Evolutionary conservation across 2,113 vertebrate species (phyloP).

Genomic region (Lichenostomus cassidix): DNA sequence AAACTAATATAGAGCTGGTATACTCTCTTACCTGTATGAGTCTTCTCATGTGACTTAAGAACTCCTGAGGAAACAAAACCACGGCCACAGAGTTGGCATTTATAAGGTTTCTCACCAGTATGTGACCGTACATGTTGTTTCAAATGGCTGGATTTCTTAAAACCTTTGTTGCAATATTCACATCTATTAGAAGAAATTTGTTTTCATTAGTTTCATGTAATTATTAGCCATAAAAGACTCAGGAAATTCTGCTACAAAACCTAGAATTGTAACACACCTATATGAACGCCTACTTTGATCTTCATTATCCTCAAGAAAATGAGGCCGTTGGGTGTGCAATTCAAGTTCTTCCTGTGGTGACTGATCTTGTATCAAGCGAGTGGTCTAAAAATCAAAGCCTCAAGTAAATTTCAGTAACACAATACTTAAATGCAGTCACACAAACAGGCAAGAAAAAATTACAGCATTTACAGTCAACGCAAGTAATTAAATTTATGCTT

Average conservation of each 20-base stretch:
- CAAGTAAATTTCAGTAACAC: neutral
- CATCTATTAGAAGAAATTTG: constrained; percentile 76
- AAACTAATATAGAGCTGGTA: neutral
- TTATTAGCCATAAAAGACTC: neutral
- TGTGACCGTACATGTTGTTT: constrained; percentile 97
- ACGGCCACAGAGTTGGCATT: constrained; percentile 90
- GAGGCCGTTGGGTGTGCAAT: constrained; percentile 77
- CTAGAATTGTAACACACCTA: constrained; percentile 74
- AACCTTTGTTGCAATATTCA: constrained; percentile 90
- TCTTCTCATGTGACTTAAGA: constrained; percentile 96
- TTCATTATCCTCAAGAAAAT: constrained; percentile 87
- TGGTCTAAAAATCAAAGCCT: constrained; percentile 74
- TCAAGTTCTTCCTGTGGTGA: constrained; percentile 82
- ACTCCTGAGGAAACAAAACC: constrained; percentile 95
- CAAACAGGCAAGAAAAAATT: neutral
- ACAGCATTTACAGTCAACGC: neutral
- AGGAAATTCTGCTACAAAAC: neutral
- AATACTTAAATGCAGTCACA: neutral
- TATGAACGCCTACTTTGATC: constrained; percentile 89
- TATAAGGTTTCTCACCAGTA: constrained; percentile 95
- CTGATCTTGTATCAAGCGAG: constrained; percentile 87
- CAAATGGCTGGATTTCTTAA: constrained; percentile 97
- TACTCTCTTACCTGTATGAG: constrained; percentile 86
- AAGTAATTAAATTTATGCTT: neutral
- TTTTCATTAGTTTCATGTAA: neutral